A percentile compares a stretch with the other conserved stretches of the same genome.
These are phyloP conservation scores for Aphrophora alni DNA, from an alignment of 2,888 invertebrate genomes.

Conservation along the genomic window DNA sequence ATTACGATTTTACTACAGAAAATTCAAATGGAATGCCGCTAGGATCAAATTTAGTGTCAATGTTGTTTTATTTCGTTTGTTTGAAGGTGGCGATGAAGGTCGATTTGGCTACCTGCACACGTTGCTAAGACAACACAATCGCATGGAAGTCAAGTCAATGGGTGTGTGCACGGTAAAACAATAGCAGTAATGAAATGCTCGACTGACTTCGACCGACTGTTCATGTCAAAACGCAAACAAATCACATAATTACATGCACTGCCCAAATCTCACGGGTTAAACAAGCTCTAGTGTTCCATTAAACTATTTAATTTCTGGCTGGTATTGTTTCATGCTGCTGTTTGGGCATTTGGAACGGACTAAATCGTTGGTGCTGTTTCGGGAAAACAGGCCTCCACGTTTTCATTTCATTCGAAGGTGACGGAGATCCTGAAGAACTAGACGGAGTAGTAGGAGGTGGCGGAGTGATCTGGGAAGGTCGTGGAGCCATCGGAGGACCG, in stretches of 20 bases:
- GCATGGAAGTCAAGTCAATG: neutral
- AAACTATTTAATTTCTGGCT: slow-evolving; percentile 35
- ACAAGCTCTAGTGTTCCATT: no score
- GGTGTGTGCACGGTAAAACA: neutral
- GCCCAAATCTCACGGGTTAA: neutral
- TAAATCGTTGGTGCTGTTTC: slow-evolving; percentile 58
- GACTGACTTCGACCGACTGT: neutral
- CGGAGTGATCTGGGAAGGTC: slow-evolving; percentile 57
- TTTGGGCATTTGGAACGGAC: slow-evolving; percentile 56
- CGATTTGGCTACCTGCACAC: neutral
- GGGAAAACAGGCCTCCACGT: slow-evolving; percentile 60
- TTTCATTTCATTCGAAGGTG: slow-evolving; percentile 56
- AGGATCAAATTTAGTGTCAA: neutral
- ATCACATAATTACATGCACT: neutral
- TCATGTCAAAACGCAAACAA: neutral
- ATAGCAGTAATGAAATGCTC: neutral
- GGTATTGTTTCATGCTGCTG: slow-evolving; percentile 44
- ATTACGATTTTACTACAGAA: no score
- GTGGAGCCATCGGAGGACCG: slow-evolving; percentile 53
- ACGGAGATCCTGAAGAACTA: slow-evolving; percentile 66
- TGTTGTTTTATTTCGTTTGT: neutral
- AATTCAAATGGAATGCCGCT: no score
- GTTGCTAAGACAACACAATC: neutral
- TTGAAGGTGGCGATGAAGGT: neutral
- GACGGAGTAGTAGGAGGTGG: slow-evolving; percentile 60